Conservation (phyloP, 1,140 invertebrate species). For the Drosophila micromelanica region DNA sequence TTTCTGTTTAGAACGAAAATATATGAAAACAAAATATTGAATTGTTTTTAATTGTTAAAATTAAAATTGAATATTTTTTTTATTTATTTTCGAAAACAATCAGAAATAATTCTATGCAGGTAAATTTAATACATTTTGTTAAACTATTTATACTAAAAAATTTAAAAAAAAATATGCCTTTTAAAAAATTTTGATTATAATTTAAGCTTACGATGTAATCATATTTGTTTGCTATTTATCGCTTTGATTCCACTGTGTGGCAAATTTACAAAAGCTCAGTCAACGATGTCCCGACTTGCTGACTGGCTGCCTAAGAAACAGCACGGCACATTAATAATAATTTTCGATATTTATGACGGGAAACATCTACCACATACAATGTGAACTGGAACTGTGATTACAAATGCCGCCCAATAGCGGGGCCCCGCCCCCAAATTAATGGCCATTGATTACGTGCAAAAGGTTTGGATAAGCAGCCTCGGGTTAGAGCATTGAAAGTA, state of each 20-base stretch:
- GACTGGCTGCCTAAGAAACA: constrained; percentile 41
- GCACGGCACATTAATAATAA: constrained; percentile 75
- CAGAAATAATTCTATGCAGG: too few species aligned
- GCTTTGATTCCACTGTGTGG: background rate
- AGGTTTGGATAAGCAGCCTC: constrained; percentile 13
- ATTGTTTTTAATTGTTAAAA: too few species aligned
- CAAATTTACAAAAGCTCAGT: constrained; percentile 56
- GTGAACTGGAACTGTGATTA: constrained; percentile 79
- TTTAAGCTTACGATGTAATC: too few species aligned
- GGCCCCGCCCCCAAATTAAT: constrained; percentile 37
- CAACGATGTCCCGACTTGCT: constrained; percentile 39
- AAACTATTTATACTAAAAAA: too few species aligned
- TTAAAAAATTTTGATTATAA: too few species aligned
- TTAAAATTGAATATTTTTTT: too few species aligned
- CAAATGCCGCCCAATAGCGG: constrained; percentile 54
- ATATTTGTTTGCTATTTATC: too few species aligned
- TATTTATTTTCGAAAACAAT: too few species aligned
- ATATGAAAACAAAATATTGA: too few species aligned
- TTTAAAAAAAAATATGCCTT: too few species aligned
- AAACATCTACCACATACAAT: constrained; percentile 67
- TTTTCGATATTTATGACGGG: constrained; percentile 82
- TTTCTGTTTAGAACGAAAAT: too few species aligned
- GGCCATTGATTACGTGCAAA: constrained; percentile 58
- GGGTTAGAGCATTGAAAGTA: constrained; percentile 61
- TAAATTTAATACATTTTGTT: too few species aligned